A percentile compares a stretch with the other conserved stretches of the same genome.
Evolutionary conservation across 2,113 vertebrate genomes (phyloP).

Genomic region (Cynopterus brachyotis): DNA sequence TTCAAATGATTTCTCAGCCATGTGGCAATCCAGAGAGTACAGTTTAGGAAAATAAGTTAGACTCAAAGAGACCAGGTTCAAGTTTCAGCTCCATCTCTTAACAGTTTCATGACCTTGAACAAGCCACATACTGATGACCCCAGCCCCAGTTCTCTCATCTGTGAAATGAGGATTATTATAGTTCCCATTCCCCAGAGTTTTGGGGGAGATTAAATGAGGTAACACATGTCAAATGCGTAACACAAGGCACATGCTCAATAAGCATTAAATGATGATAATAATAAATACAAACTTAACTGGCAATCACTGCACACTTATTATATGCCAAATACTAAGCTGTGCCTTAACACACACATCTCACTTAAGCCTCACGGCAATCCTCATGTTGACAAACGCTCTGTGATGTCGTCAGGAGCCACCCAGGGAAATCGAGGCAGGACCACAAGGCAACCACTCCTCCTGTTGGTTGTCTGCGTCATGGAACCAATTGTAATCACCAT

Average conservation of each 20-base stretch:
- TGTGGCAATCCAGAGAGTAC: not conserved
- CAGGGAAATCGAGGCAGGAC: not conserved
- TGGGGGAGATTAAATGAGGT: not conserved
- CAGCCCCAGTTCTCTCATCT: not conserved
- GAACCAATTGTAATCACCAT: not conserved
- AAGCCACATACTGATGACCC: not conserved
- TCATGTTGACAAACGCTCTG: not conserved
- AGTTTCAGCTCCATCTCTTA: not conserved
- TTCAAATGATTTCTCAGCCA: not conserved
- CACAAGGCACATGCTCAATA: not conserved
- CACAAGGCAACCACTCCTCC: not conserved
- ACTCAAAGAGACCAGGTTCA: not conserved
- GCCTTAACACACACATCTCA: not conserved
- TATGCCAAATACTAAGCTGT: accelerated
- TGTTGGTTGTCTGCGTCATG: not conserved
- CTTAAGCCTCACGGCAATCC: not conserved
- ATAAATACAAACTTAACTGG: not conserved
- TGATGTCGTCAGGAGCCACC: not conserved
- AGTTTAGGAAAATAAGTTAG: not conserved
- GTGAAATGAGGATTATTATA: not conserved
- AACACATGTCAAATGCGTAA: not conserved
- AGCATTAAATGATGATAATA: not conserved
- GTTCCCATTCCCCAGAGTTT: not conserved
- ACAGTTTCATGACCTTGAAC: not conserved
- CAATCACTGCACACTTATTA: not conserved